Percentiles rank a stretch among this genome's conserved stretches.
Conservation (phyloP, 2,113 vertebrate genomes). For the Hydropotes inermis region DNA sequence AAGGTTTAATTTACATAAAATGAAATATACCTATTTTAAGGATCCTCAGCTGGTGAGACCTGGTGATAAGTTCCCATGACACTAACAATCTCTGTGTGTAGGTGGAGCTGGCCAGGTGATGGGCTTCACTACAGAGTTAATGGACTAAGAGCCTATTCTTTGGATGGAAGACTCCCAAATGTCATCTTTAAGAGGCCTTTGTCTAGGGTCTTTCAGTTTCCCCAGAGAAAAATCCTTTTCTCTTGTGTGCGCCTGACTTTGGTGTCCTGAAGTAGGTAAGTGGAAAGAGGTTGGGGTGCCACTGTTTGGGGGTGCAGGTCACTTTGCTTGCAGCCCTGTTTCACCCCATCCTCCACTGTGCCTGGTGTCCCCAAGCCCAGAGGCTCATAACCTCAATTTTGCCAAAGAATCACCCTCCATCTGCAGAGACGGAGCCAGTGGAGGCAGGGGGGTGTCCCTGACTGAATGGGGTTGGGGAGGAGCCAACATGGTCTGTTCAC, state of each 20-base stretch:
- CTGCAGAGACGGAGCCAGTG: neutral
- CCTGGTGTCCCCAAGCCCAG: neutral
- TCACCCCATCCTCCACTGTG: neutral
- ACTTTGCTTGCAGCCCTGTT: constrained; percentile 16
- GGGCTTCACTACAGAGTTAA: neutral
- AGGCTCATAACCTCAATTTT: constrained; percentile 13
- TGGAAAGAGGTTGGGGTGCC: neutral
- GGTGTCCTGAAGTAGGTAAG: neutral
- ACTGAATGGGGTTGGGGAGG: neutral
- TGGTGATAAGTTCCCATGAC: neutral
- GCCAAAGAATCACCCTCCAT: neutral
- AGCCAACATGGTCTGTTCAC: neutral
- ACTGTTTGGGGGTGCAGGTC: neutral
- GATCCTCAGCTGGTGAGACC: neutral
- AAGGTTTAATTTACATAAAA: constrained; percentile 22
- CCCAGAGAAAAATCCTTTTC: neutral
- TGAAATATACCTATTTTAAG: constrained; percentile 20
- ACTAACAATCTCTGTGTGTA: neutral
- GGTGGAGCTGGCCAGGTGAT: neutral
- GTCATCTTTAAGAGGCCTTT: neutral
- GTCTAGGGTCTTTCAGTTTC: neutral
- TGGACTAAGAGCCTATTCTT: neutral
- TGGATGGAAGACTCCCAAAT: constrained; percentile 7
- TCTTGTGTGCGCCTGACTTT: neutral
- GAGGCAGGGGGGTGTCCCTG: neutral